Conservation (phyloP, 2,113 vertebrate species). For the Lycaon pictus region DNA sequence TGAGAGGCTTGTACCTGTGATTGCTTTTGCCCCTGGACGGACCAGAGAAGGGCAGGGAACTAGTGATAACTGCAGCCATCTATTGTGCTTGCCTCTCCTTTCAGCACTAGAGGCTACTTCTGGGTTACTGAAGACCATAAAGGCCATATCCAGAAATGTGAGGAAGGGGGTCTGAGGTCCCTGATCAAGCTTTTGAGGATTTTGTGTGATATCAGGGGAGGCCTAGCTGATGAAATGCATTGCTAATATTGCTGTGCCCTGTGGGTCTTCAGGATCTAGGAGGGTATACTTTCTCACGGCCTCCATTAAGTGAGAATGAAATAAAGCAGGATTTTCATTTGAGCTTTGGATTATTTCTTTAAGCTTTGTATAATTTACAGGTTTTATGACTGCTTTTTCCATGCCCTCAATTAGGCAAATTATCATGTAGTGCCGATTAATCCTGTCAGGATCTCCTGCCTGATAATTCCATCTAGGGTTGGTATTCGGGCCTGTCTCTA, state of each 20-base stretch:
- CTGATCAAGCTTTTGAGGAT: background rate
- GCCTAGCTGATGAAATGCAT: background rate
- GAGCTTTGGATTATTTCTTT: background rate
- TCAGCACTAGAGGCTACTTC: background rate
- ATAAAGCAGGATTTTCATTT: background rate
- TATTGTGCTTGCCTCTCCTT: background rate
- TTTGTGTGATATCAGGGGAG: background rate
- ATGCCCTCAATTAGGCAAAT: background rate
- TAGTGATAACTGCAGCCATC: background rate
- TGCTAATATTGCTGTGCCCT: background rate
- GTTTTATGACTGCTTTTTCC: background rate
- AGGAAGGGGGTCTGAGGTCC: background rate
- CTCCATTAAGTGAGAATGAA: background rate
- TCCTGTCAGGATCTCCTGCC: background rate
- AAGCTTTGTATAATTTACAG: background rate
- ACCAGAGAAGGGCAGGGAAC: background rate
- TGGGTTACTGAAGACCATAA: background rate
- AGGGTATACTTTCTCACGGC: background rate
- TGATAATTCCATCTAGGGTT: background rate
- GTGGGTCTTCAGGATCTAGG: background rate
- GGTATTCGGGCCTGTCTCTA: background rate
- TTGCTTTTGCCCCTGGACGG: background rate
- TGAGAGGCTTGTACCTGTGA: background rate
- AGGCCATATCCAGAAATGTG: background rate
- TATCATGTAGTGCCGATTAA: background rate